Percentiles rank a stretch among this genome's conserved stretches.
These are phyloP conservation scores for Opisthograptis luteolata DNA, from an alignment of 2,888 invertebrate genomes.

Conservation along the genomic window DNA sequence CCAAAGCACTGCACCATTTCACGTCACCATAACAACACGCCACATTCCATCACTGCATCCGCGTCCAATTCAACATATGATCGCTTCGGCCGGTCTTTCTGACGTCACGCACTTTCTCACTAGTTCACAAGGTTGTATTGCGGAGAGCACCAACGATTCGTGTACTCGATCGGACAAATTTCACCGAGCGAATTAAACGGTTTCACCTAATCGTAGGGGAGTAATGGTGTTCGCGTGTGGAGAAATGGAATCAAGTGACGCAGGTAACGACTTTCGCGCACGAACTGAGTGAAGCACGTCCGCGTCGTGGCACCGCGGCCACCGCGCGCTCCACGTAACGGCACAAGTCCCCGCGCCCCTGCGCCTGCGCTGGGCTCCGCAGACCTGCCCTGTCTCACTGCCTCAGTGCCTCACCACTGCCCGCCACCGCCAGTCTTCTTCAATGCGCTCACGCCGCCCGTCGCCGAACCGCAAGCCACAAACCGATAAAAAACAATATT, in stretches of 20 bases:
- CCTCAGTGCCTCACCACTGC: conserved; percentile 27
- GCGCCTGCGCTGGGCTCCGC: conserved; percentile 48
- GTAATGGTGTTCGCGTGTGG: conserved; percentile 69
- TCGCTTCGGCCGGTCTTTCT: conserved; percentile 74
- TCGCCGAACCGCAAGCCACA: background rate
- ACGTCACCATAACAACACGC: conserved; percentile 78
- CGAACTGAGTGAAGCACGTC: conserved; percentile 84
- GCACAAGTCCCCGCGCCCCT: conserved; percentile 47
- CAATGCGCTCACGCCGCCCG: conserved; percentile 10
- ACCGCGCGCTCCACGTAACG: conserved; percentile 47
- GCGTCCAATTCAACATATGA: conserved; percentile 79
- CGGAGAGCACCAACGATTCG: conserved; percentile 44
- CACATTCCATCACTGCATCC: conserved; percentile 84
- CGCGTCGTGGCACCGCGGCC: conserved; percentile 71
- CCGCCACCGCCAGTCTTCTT: conserved; percentile 21
- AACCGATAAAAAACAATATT: conserved; percentile 16
- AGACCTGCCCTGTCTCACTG: conserved; percentile 51
- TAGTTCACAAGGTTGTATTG: conserved; percentile 67
- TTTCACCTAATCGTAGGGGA: conserved; percentile 54
- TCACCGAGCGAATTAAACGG: conserved; percentile 55
- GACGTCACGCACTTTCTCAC: conserved; percentile 82
- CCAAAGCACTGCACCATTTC: conserved; percentile 70
- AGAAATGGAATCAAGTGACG: conserved; percentile 75
- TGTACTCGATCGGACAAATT: conserved; percentile 46
- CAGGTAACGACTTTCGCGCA: conserved; percentile 83